Conservation (phyloP, 2,113 vertebrate genomes). For the Salvator merianae region DNA sequence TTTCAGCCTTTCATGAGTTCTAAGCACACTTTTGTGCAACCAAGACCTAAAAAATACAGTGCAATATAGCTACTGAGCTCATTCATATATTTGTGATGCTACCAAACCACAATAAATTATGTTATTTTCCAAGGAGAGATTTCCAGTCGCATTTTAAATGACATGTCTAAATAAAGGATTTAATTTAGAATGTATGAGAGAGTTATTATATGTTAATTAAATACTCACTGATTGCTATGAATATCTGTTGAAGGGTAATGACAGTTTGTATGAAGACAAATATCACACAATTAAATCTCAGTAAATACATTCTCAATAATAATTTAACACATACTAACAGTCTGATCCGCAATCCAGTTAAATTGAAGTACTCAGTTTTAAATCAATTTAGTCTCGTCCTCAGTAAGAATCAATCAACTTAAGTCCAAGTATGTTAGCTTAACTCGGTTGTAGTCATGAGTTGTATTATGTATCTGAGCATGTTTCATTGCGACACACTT, state of each 20-base stretch:
- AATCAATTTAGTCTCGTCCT: slow-evolving; percentile 55
- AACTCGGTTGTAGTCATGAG: neutral
- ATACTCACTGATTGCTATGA: slow-evolving; percentile 76
- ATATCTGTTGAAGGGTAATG: slow-evolving; percentile 73
- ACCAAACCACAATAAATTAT: slow-evolving; percentile 54
- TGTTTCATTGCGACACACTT: neutral
- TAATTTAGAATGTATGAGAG: slow-evolving; percentile 76
- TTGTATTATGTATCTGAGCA: neutral
- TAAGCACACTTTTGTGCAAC: slow-evolving; percentile 37
- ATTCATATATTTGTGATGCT: slow-evolving; percentile 47
- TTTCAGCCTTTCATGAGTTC: slow-evolving; percentile 31
- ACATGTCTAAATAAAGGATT: slow-evolving; percentile 70
- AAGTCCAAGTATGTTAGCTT: neutral
- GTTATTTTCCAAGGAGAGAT: slow-evolving; percentile 54
- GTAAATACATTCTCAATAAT: slow-evolving; percentile 76
- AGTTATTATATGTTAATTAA: slow-evolving; percentile 83
- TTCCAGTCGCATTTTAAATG: slow-evolving; percentile 70
- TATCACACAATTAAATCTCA: slow-evolving; percentile 72
- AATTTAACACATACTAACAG: slow-evolving; percentile 68
- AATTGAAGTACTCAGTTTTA: slow-evolving; percentile 54
- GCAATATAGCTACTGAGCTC: slow-evolving; percentile 18
- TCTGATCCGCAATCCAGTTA: slow-evolving; percentile 45
- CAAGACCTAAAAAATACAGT: slow-evolving; percentile 20
- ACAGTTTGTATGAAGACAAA: slow-evolving; percentile 79
- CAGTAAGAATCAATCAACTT: slow-evolving; percentile 33